phyloP scores from a whole-genome alignment of 2,797 vertebrate genomes.

The Buceros bicornis region DNA sequence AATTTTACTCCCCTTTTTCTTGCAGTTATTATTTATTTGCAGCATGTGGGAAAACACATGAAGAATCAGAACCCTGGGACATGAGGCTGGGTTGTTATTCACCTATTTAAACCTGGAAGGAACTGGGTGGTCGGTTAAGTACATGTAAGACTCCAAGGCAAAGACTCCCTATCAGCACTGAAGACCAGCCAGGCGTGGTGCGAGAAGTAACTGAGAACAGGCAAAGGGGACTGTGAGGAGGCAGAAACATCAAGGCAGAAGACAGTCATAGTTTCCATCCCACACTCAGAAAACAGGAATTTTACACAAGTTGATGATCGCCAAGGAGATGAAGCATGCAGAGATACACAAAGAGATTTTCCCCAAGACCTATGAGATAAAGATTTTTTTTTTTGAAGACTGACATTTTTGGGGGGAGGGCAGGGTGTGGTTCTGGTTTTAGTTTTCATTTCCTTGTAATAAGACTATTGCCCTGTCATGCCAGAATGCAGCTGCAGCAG shows the following conservation, averaged over 20 bases:
- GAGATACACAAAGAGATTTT: neutral
- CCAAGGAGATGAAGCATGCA: slow-evolving; percentile 16
- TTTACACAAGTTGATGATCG: neutral
- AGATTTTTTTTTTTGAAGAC: slow-evolving; percentile 6
- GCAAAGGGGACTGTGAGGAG: neutral
- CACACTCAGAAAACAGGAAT: neutral
- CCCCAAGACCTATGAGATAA: neutral
- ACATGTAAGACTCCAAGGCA: neutral
- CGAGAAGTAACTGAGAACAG: neutral
- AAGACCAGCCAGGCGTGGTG: neutral
- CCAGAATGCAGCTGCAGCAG: slow-evolving; percentile 1
- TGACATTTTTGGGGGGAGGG: neutral
- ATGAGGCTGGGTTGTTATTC: slow-evolving; percentile 20
- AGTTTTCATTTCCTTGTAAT: neutral
- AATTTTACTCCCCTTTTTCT: neutral
- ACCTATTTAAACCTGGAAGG: slow-evolving; percentile 26
- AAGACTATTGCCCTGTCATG: neutral
- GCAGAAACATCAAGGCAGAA: slow-evolving; percentile 10
- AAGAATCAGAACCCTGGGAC: slow-evolving; percentile 11
- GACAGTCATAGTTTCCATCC: neutral
- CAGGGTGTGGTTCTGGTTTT: neutral
- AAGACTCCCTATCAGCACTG: neutral
- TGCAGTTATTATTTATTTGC: slow-evolving; percentile 53
- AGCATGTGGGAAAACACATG: slow-evolving; percentile 30
- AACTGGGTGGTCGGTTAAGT: slow-evolving; percentile 5